Conservation (phyloP, 2,888 invertebrate genomes). For the Ophioninae sp. region DNA sequence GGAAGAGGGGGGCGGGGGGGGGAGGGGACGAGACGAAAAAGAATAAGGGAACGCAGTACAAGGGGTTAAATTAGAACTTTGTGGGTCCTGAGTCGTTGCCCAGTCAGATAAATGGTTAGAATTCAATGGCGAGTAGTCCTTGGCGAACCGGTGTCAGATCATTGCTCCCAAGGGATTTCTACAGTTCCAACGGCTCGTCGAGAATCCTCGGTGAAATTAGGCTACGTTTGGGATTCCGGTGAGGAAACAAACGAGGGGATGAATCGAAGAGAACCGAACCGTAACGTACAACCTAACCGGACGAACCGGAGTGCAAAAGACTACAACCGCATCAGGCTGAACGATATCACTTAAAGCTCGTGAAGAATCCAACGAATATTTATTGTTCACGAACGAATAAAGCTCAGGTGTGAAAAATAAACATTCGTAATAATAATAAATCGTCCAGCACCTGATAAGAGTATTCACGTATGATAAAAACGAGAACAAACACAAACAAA, state of each 20-base stretch:
- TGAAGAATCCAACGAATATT: background rate
- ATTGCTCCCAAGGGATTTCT: constrained; percentile 76
- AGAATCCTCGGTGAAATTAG: constrained; percentile 76
- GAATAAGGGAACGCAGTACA: constrained; percentile 65
- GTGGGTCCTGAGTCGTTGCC: constrained; percentile 65
- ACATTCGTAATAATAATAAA: no score
- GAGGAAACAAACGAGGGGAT: constrained; percentile 27
- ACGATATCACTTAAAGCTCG: background rate
- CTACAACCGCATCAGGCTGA: background rate
- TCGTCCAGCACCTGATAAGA: no score
- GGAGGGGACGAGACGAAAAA: constrained; percentile 18
- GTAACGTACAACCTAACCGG: background rate
- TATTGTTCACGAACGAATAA: no score
- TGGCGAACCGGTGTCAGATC: constrained; percentile 62
- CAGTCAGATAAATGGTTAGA: constrained; percentile 73
- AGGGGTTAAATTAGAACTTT: constrained; percentile 76
- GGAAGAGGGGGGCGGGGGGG: constrained; percentile 31
- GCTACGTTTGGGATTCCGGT: constrained; percentile 73
- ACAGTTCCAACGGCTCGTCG: constrained; percentile 53
- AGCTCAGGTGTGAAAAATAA: no score
- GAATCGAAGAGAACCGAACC: constrained; percentile 36
- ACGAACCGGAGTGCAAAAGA: constrained; percentile 24
- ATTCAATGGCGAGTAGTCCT: constrained; percentile 72
- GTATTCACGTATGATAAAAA: no score
- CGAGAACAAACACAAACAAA: no score